Evolutionary conservation across 2,113 vertebrate genomes (phyloP).

Genomic region (Scalopus aquaticus): DNA sequence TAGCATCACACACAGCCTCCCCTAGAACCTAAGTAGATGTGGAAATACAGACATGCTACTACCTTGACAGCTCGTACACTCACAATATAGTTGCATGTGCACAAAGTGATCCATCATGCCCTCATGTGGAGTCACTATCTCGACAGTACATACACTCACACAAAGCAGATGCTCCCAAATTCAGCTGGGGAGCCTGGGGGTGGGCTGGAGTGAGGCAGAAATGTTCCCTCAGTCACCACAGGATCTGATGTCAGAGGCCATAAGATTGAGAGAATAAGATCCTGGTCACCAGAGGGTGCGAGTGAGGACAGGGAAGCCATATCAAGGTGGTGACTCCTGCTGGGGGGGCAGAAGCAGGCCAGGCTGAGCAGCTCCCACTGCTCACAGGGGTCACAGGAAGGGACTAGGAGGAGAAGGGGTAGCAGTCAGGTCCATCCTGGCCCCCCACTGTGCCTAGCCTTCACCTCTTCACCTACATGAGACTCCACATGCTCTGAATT

Average conservation of each 20-base stretch:
- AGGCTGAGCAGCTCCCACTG: not conserved
- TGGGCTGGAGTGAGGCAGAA: not conserved
- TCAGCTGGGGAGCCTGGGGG: not conserved
- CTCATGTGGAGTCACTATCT: not conserved
- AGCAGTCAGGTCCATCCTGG: not conserved
- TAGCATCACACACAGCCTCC: not conserved
- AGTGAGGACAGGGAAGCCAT: not conserved
- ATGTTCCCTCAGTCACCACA: not conserved
- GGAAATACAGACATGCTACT: not conserved
- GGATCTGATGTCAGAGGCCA: not conserved
- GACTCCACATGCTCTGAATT: not conserved
- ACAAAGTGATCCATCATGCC: not conserved
- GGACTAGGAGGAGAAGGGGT: not conserved
- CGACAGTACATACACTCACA: not conserved
- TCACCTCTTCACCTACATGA: not conserved
- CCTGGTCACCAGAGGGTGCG: not conserved
- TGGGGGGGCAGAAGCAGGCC: too few species aligned
- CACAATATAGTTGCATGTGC: rapidly evolving
- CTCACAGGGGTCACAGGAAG: not conserved
- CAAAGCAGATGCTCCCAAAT: not conserved
- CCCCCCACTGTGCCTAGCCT: not conserved
- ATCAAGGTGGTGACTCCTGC: not conserved
- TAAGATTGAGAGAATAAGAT: not conserved
- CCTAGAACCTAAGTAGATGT: not conserved
- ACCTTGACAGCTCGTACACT: not conserved